Evolutionary conservation across 2,113 vertebrate genomes (phyloP).

Genomic region (Scalopus aquaticus): DNA sequence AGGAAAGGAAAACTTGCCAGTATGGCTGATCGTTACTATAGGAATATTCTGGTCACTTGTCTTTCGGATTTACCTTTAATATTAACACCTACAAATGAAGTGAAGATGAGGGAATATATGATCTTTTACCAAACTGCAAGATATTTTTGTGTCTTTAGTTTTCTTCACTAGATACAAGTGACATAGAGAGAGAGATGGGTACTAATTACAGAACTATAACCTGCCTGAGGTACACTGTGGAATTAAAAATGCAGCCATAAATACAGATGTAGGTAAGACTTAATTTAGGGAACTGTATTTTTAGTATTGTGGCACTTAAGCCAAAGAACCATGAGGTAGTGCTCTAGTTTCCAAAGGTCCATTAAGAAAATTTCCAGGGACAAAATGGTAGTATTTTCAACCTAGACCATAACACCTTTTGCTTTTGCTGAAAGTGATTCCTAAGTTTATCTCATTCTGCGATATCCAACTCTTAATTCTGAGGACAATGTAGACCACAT

Average conservation of each 20-base stretch:
- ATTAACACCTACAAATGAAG: not conserved
- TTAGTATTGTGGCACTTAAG: not conserved
- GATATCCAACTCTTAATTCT: not conserved
- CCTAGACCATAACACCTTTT: not conserved
- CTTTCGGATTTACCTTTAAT: not conserved
- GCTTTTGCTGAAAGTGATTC: conserved; percentile 38
- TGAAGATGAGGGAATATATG: not conserved
- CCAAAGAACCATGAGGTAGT: not conserved
- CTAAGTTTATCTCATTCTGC: not conserved
- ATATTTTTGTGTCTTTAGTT: not conserved
- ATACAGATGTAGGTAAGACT: not conserved
- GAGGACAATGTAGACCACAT: not conserved
- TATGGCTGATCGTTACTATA: not conserved
- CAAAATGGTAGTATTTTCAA: not conserved
- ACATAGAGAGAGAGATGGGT: not conserved
- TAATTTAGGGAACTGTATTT: conserved; percentile 37
- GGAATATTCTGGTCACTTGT: not conserved
- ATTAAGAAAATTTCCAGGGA: not conserved
- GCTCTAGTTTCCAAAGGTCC: not conserved
- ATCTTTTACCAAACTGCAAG: not conserved
- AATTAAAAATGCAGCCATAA: conserved; percentile 10
- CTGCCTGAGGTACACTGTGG: not conserved
- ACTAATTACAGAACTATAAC: not conserved
- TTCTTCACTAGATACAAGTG: not conserved
- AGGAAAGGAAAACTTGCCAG: not conserved